Percentiles rank a stretch among this genome's conserved stretches.
Evolutionary conservation across 2,113 vertebrate species (phyloP).

Genomic region (Merops nubicus): DNA sequence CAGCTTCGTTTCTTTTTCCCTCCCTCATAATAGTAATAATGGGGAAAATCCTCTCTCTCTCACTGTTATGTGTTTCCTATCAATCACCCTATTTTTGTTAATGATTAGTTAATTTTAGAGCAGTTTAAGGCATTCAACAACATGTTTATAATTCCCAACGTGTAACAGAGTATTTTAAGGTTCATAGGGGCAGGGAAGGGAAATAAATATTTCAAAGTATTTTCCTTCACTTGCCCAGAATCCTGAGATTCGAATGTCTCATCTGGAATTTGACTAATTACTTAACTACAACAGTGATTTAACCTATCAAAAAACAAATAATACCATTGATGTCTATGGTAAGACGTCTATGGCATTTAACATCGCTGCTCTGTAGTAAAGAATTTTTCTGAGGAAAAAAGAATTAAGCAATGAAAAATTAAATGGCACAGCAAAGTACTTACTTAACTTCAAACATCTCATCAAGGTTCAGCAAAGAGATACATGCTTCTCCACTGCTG

Average conservation of each 20-base stretch:
- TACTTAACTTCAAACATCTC: not conserved
- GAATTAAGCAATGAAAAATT: not conserved
- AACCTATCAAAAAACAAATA: not conserved
- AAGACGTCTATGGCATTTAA: not conserved
- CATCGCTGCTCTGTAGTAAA: not conserved
- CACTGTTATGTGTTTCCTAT: not conserved
- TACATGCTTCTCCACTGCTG: not conserved
- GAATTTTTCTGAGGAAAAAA: not conserved
- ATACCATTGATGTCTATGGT: not conserved
- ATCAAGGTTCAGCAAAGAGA: not conserved
- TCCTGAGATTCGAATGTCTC: not conserved
- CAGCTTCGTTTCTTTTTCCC: not conserved
- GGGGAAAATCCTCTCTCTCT: slow-evolving; percentile 5
- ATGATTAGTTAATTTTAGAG: not conserved
- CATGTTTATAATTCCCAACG: not conserved
- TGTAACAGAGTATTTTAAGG: not conserved
- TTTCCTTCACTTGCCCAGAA: not conserved
- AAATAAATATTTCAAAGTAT: not conserved
- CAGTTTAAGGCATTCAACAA: not conserved
- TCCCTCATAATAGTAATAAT: not conserved
- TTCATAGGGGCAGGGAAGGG: not conserved
- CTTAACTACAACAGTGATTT: not conserved
- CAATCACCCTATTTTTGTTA: slow-evolving; percentile 56
- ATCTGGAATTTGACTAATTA: not conserved
- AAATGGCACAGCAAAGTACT: not conserved